Base-by-base conservation (phyloP, 2,797 vertebrate species). In the Psittacula echo region DNA sequence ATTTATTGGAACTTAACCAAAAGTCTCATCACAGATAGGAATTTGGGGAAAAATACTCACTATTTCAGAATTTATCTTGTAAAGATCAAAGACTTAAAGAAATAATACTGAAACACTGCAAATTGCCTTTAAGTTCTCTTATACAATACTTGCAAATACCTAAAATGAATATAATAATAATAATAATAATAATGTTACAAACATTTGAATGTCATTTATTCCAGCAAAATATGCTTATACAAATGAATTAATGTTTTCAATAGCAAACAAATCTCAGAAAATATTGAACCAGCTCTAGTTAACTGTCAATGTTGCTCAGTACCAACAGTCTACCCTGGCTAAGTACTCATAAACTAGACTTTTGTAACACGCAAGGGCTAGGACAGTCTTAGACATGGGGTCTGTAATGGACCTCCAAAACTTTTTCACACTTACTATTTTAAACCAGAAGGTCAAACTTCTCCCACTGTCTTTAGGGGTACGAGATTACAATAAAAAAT, bases 381-480 rank as follows among this genome's bases (percentile, higher is more conserved):
- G 9, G 42, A 37, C 3, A 32, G 8, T 75, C n/a, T 50, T 39
- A 13, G 7, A 29, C 1, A 1, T 14, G 10, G 5, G 4, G 30
- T 39, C 10, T 48, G 12, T 34, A 53, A 41, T 9, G 27, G 17
- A 47, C 1, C 18, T 67, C 89, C 34, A 47, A 37, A 60, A 30
- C 4, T 9, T 78, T 42, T 81, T 53, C 8, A 14, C 29, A 18
- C 7, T 32, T 51, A 3, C n/a, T 79, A 12, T 23, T 79, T 93
- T 66, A 47, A 58, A 48, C 53, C 11, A 72, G 37, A 89, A 66
- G 7, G 5, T n/a, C 30, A 50, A 0, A 1, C 3, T 5, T 65
- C 61, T 80, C n/a, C 8, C 10, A 70, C 14, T 2, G 5, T 30
- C 18, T 91, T 34, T 17, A 2, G 1, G 5, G 4, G 1, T 45